A percentile compares a stretch with the other conserved stretches of the same genome.
phyloP scores from a whole-genome alignment of 2,113 vertebrate species.

The Pungitius pungitius region DNA sequence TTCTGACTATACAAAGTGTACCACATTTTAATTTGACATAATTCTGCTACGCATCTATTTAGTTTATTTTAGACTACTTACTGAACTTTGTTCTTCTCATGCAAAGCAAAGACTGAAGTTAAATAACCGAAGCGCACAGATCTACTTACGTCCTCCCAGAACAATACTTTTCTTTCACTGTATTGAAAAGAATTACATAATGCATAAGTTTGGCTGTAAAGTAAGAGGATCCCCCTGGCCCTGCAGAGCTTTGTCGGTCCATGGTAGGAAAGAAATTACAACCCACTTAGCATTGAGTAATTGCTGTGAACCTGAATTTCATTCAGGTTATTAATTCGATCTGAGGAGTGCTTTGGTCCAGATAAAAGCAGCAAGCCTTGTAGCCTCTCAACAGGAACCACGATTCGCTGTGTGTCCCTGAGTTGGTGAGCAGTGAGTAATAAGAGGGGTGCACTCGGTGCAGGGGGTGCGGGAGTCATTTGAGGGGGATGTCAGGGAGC shows the following conservation, averaged over 20 bases:
- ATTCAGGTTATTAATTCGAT: constrained; percentile 24
- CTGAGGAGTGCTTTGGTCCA: constrained; percentile 30
- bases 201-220: neutral
- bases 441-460: constrained; percentile 5
- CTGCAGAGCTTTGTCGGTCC: constrained; percentile 2
- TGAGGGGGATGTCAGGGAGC: constrained; percentile 54
- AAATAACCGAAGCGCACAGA: constrained; percentile 1
- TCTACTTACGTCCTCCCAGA: neutral
- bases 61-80: neutral
- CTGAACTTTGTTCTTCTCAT: constrained; percentile 5
- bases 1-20: neutral
- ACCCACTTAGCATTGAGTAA: constrained; percentile 28
- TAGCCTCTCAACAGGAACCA: constrained; percentile 36
- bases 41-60: neutral
- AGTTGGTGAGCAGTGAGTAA: constrained; percentile 22
- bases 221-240: neutral
- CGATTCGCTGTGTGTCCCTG: constrained; percentile 20
- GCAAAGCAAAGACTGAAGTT: constrained; percentile 7
- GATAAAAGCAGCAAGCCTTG: constrained; percentile 30
- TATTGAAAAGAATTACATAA: constrained; percentile 34
- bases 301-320: constrained; percentile 22
- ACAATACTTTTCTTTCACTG: constrained; percentile 17
- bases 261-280: constrained; percentile 3
- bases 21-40: neutral
- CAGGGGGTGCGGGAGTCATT: neutral